These are phyloP conservation scores for Picus viridis DNA, from an alignment of 2,797 vertebrate genomes.

Conservation along the genomic window DNA sequence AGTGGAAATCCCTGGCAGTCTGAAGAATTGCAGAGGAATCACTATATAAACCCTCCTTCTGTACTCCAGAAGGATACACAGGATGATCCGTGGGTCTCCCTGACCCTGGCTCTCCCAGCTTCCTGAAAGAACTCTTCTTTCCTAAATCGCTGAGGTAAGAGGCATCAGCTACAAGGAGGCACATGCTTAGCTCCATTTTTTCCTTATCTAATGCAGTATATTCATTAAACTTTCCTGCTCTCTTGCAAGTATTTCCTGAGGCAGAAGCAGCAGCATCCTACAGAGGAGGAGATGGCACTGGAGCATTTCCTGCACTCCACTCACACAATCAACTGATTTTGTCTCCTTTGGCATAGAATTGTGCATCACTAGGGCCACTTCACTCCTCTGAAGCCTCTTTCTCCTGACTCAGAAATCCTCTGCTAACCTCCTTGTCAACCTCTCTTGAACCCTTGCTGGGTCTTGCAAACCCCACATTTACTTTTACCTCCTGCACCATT, in stretches of 20 bases:
- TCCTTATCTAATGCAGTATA: not conserved
- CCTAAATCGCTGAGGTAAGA: not conserved
- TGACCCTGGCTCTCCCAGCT: not conserved
- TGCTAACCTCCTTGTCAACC: not conserved
- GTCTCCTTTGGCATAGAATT: not conserved
- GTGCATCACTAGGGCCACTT: not conserved
- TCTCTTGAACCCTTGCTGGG: not conserved
- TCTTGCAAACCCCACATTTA: not conserved
- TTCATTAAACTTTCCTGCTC: not conserved
- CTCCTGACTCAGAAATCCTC: not conserved
- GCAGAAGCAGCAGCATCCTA: not conserved
- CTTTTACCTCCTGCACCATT: not conserved
- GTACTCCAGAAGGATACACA: not conserved
- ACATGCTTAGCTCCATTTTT: not conserved
- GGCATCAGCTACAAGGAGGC: not conserved
- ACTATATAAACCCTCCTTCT: not conserved
- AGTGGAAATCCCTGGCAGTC: not conserved
- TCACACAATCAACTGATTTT: not conserved
- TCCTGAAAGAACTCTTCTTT: not conserved
- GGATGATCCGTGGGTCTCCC: not conserved
- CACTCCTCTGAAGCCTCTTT: not conserved
- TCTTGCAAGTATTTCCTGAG: rapidly evolving
- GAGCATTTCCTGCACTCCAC: not conserved
- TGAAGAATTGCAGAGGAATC: not conserved
- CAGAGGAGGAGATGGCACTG: not conserved